These are phyloP conservation scores for Synanceia verrucosa DNA, from an alignment of 2,797 vertebrate genomes.

Conservation along the genomic window DNA sequence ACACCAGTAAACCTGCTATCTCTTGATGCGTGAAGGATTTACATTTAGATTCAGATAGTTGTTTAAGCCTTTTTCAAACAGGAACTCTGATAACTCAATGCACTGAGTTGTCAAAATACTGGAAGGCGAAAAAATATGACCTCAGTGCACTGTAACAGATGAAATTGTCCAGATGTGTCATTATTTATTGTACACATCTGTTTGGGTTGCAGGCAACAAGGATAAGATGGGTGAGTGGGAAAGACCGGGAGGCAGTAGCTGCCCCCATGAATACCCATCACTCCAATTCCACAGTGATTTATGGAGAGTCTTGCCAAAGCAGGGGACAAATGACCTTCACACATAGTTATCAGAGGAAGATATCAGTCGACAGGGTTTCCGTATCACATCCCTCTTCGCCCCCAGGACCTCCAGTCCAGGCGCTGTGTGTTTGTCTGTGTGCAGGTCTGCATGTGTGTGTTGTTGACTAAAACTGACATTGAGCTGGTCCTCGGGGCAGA, in stretches of 20 bases:
- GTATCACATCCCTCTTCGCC: conserved; percentile 64
- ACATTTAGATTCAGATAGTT: not conserved
- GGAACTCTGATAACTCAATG: not conserved
- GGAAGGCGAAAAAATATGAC: conserved; percentile 32
- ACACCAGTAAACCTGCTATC: not conserved
- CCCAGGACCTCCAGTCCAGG: conserved; percentile 36
- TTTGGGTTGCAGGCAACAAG: conserved; percentile 54
- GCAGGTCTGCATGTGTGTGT: conserved; percentile 20
- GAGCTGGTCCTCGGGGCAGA: conserved; percentile 54
- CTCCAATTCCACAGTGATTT: conserved; percentile 81
- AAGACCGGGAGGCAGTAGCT: conserved; percentile 64
- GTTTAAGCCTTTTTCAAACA: not conserved
- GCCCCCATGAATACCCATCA: conserved; percentile 79
- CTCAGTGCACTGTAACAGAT: conserved; percentile 68
- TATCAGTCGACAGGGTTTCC: conserved; percentile 76
- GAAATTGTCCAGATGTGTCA: conserved; percentile 70
- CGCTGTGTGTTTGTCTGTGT: conserved; percentile 38
- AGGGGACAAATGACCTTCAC: conserved; percentile 83
- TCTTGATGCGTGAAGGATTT: not conserved
- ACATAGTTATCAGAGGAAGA: conserved; percentile 79
- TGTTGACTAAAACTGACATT: conserved; percentile 58
- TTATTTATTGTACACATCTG: conserved; percentile 81
- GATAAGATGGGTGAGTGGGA: conserved; percentile 47
- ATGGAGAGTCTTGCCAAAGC: conserved; percentile 69
- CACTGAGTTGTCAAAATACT: conserved; percentile 30